Percentiles rank a stretch among this genome's conserved stretches.
These are phyloP conservation scores for Lytechinus variegatus DNA, from an alignment of 35 echinoderm and acorn worm species.

Conservation along the genomic window DNA sequence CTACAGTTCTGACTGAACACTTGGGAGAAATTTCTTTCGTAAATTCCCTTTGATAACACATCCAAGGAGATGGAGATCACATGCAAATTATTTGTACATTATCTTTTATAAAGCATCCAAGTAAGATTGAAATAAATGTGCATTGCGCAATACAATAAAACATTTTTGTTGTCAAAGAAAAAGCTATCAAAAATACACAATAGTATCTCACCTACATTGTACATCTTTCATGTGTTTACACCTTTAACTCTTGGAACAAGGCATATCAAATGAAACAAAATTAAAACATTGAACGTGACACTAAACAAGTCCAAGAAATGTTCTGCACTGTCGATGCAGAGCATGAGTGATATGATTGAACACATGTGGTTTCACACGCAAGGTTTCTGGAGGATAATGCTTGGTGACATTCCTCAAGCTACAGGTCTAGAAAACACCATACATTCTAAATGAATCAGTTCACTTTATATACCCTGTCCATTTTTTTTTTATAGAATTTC, in stretches of 20 bases:
- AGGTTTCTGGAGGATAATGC: not conserved
- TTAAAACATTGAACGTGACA: not conserved
- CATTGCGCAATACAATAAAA: not conserved
- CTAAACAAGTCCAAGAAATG: not conserved
- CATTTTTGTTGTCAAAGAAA: not conserved
- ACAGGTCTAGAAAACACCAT: not conserved
- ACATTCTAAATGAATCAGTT: not conserved
- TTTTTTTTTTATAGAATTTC: not conserved
- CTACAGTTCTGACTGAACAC: not conserved
- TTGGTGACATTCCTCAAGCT: not conserved
- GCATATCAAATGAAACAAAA: not conserved
- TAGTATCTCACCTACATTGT: too few species aligned
- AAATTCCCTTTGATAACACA: too few species aligned
- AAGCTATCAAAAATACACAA: not conserved
- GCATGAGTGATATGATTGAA: not conserved
- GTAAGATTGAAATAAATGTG: not conserved
- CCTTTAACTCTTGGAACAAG: not conserved
- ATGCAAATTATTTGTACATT: not conserved
- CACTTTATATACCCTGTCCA: not conserved
- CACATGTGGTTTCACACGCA: slow-evolving; percentile 1
- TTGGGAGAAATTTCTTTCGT: not conserved
- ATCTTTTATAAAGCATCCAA: not conserved
- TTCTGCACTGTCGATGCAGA: not conserved
- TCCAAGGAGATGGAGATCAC: too few species aligned
- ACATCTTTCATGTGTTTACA: not conserved